phyloP scores from a whole-genome alignment of 1,140 invertebrate species.

The Bursaphelenchus mucronatus region DNA sequence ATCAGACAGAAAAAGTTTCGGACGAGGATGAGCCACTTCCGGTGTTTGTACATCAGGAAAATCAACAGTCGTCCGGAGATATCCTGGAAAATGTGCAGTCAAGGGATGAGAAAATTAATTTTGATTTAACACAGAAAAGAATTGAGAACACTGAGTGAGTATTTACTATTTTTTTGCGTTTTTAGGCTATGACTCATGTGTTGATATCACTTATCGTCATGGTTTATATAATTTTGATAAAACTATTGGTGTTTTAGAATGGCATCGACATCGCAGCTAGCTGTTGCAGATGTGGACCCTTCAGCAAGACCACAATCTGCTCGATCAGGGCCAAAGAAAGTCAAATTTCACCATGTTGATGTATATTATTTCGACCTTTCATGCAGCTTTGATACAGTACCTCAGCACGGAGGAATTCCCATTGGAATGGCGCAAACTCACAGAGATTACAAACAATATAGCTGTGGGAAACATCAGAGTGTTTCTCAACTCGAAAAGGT shows the following conservation, averaged over 20 bases:
- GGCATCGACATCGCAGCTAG: neutral
- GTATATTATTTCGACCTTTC: conserved; percentile 8
- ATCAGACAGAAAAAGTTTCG: no score
- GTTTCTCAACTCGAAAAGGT: conserved; percentile 9
- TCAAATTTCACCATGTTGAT: conserved; percentile 5
- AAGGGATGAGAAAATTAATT: neutral
- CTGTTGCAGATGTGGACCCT: neutral
- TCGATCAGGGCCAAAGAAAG: conserved; percentile 5
- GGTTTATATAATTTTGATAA: no score
- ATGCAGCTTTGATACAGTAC: conserved; percentile 17
- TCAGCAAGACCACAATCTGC: neutral
- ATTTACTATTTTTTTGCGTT: neutral
- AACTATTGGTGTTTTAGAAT: neutral
- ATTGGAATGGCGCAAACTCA: neutral
- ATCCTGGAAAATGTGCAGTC: conserved; percentile 4
- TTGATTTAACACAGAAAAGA: neutral
- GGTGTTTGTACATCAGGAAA: no score
- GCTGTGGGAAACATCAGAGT: neutral
- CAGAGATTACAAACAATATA: neutral
- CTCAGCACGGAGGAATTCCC: neutral
- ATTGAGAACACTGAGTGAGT: neutral
- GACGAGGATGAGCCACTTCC: no score
- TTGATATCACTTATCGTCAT: no score
- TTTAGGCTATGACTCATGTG: neutral
- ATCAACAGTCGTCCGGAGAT: neutral